Evolutionary conservation across 2,888 invertebrate species (phyloP), one percentile per base, ranked within the genome.

Genomic region (Drosophila lutescens): DNA sequence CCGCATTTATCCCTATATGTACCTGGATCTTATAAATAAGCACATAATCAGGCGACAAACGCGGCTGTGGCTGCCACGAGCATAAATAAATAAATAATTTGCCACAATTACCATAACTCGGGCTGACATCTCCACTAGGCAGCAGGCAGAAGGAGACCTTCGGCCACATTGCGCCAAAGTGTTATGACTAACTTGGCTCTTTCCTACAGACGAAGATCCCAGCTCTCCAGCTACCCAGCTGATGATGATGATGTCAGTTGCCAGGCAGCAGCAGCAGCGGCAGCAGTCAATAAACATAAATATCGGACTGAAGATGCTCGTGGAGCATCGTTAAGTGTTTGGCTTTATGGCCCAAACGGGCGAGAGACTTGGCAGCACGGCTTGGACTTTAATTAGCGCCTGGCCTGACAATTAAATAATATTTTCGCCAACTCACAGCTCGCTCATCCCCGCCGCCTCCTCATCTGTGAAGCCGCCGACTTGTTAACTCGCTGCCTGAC

Each of bases 31-130:
- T 74, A 70, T 84, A 83, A 89, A 88, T 80, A 87, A 84, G 85
- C 82, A 87, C 85, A 89, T 87, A 87, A 83, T 83, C 83, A 87
- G 89, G 89, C 87, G 89, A 79, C 86, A 87, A 80, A 81, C 57
- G 79, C 61, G 61, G 56, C 61, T 65, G 32, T 12, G 69, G 38
- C 70, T 56, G 65, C 65, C 65, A 66, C 57, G 57, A 75, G 86
- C 86, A 81, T 88, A 86, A 79, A 81, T 81, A 81, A 88, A 81
- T 86, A 81, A 88, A 74, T 71, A 71, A 71, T 88, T 74, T 86
- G 80, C 81, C 71, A 82, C 89, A 87, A 87, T 83, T 87, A 80
- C 79, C 82, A 83, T 83, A 83, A 84, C 78, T 84, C 88, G 76
- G 54, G 62, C 65, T 72, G 76, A 71, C 70, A 71, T 71, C 70